A percentile compares a stretch with the other conserved stretches of the same genome.
phyloP scores from a whole-genome alignment of 2,113 vertebrate genomes.

The Lontra canadensis region DNA sequence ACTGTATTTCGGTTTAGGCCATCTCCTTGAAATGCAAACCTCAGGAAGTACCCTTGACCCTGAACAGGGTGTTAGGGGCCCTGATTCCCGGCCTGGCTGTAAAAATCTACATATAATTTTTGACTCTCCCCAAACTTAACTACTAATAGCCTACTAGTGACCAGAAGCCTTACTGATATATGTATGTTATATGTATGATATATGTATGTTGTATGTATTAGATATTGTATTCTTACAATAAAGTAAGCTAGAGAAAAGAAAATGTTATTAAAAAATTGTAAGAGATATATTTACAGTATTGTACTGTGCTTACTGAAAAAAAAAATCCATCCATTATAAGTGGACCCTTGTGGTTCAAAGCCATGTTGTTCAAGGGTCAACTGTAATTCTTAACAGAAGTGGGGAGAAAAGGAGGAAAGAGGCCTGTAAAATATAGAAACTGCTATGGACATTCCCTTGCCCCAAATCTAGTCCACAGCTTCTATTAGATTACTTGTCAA shows the following conservation, averaged over 20 bases:
- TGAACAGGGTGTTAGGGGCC: not conserved
- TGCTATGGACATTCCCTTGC: not conserved
- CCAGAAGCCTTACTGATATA: not conserved
- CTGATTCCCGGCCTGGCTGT: not conserved
- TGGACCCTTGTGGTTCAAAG: not conserved
- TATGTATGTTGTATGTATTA: not conserved
- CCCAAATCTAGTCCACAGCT: not conserved
- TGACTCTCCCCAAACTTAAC: not conserved
- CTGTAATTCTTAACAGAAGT: not conserved
- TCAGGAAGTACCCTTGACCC: not conserved
- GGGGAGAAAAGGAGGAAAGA: not conserved
- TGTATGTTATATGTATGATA: no score
- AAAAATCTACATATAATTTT: not conserved
- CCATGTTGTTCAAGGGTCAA: not conserved
- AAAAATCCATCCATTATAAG: not conserved
- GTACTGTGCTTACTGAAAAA: not conserved
- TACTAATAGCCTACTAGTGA: not conserved
- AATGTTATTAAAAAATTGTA: not conserved
- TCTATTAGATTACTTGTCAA: not conserved
- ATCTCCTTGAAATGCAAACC: not conserved
- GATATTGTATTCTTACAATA: not conserved
- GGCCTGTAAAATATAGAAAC: not conserved
- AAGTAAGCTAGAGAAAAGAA: not conserved
- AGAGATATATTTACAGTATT: not conserved
- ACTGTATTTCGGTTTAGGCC: no score